These are phyloP conservation scores for Anthopleura sola DNA, from an alignment of 64 coral and sea anemone genomes.

Conservation along the genomic window DNA sequence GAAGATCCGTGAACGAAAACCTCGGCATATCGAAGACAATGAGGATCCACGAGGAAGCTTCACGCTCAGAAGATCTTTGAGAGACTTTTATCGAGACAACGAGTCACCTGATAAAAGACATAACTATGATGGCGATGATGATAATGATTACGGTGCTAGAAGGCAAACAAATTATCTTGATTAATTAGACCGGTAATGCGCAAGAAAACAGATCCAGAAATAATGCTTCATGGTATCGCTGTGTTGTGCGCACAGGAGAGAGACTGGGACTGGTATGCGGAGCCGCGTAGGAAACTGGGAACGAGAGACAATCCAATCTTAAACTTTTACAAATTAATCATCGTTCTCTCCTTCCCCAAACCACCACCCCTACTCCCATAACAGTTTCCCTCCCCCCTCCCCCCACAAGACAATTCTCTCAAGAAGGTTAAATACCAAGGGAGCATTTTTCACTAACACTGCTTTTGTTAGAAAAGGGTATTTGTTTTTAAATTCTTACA, in stretches of 20 bases:
- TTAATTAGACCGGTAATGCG: background rate
- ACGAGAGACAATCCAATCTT: background rate
- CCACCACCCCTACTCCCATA: background rate
- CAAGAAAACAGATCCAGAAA: background rate
- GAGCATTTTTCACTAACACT: background rate
- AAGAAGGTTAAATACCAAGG: background rate
- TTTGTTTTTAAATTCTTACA: background rate
- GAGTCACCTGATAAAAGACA: background rate
- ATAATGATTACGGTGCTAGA: background rate
- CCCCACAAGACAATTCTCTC: background rate
- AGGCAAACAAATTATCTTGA: background rate
- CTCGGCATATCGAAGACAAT: conserved; percentile 57
- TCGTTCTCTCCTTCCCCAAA: background rate
- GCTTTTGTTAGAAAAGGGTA: background rate
- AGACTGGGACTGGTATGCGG: background rate
- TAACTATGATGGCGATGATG: conserved; percentile 16
- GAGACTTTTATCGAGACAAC: conserved; percentile 23
- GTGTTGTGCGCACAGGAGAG: background rate
- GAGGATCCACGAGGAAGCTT: conserved; percentile 53
- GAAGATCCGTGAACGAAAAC: conserved; percentile 62
- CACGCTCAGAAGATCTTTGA: conserved; percentile 10
- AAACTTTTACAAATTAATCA: no score
- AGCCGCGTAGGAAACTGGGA: background rate
- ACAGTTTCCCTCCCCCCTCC: background rate
- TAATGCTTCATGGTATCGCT: background rate